Conservation (phyloP, 2,888 invertebrate genomes). For the Dinocampus coccinellae region DNA sequence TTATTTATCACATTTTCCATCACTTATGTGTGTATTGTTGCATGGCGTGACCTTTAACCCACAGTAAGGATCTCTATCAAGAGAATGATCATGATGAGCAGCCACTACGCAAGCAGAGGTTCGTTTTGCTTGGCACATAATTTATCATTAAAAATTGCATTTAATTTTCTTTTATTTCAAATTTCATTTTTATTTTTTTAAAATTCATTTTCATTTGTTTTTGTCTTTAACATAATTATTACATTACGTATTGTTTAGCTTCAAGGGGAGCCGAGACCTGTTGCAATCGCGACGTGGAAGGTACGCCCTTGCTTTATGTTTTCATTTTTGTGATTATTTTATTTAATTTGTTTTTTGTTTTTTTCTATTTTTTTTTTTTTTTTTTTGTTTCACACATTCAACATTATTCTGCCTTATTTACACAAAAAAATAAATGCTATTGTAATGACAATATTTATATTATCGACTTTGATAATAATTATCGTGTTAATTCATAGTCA, state of each 20-base stretch:
- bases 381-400: constrained; percentile 4
- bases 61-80: constrained; percentile 63
- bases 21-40: constrained; percentile 49
- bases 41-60: constrained; percentile 46
- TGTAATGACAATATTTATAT: constrained; percentile 1
- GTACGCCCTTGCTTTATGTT: constrained; percentile 53
- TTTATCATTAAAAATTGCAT: constrained; percentile 10
- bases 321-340: too few relatives aligned
- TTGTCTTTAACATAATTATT: constrained; percentile 31
- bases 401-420: neutral
- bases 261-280: constrained; percentile 76
- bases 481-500: constrained; percentile 6
- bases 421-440: neutral
- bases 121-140: constrained; percentile 41
- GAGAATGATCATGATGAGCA: constrained; percentile 59
- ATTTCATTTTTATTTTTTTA: constrained; percentile 17
- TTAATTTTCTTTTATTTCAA: neutral
- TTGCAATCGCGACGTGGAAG: constrained; percentile 71
- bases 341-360: constrained; percentile 18
- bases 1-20: constrained; percentile 28
- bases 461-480: neutral
- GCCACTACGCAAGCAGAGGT: constrained; percentile 63
- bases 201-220: constrained; percentile 34
- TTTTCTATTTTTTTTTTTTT: constrained; percentile 13
- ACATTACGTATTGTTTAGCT: constrained; percentile 69